These are phyloP conservation scores for Hypsibius dujardini DNA, from an alignment of 1,140 invertebrate species.

Conservation along the genomic window DNA sequence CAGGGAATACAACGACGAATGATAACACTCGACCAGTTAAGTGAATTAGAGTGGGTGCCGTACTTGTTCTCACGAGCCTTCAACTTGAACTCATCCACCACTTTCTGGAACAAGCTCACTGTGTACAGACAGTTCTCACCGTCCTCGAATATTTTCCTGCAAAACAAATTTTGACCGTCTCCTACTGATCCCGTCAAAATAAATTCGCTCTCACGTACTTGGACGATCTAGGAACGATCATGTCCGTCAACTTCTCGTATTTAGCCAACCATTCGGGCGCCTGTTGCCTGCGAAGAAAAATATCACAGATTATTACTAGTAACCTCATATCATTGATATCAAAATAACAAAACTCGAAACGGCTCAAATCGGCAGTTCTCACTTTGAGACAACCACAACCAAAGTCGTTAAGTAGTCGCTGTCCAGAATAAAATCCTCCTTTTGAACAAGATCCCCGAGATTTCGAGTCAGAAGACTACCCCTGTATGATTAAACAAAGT, in stretches of 20 bases:
- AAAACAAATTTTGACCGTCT: constrained; percentile 16
- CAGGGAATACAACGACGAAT: constrained; percentile 17
- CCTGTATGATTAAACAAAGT: constrained; percentile 40
- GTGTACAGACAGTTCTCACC: constrained; percentile 82
- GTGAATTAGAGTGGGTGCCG: neutral
- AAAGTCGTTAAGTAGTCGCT: constrained; percentile 94
- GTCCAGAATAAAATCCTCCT: constrained; percentile 93
- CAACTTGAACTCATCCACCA: constrained; percentile 87
- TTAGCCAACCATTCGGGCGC: constrained; percentile 74
- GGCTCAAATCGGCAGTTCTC: constrained; percentile 30
- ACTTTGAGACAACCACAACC: constrained; percentile 92
- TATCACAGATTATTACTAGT: constrained; percentile 16
- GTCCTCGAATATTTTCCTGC: constrained; percentile 64
- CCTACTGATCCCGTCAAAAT: neutral
- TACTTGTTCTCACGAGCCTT: constrained; percentile 89
- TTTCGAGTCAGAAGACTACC: constrained; percentile 89
- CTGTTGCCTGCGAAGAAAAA: constrained; percentile 41
- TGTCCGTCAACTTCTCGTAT: constrained; percentile 86
- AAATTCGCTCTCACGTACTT: constrained; percentile 35
- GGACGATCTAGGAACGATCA: constrained; percentile 90
- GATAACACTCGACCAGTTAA: constrained; percentile 8
- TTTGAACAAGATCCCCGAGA: constrained; percentile 86
- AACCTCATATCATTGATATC: constrained; percentile 19
- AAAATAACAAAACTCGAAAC: neutral
- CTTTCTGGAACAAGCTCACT: constrained; percentile 92